These are phyloP conservation scores for Ochotona princeps DNA, from an alignment of 2,113 vertebrate genomes.

Conservation along the genomic window DNA sequence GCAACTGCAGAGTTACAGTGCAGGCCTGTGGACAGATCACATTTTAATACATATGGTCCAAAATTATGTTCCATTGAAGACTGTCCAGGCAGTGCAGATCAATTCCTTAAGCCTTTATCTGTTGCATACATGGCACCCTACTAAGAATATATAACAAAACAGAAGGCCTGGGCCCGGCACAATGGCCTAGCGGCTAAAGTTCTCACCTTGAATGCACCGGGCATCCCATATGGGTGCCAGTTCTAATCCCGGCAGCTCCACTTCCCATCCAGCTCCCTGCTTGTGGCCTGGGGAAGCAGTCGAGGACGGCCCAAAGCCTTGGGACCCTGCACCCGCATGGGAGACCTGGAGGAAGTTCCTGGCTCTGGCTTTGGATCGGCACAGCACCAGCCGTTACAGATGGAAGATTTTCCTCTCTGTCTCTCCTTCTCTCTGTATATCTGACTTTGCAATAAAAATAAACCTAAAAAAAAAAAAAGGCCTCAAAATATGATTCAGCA, in stretches of 20 bases:
- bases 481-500: background rate
- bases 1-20: background rate
- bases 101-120: background rate
- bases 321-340: no score
- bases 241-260: no score
- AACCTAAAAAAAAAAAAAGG: background rate
- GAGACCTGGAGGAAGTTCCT: no score
- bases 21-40: background rate
- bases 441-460: background rate
- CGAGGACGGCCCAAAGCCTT: no score
- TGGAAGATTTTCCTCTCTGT: no score
- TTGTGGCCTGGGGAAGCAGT: no score
- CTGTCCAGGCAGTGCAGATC: background rate
- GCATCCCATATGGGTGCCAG: no score
- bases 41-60: background rate
- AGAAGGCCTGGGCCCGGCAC: background rate
- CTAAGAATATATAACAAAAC: background rate
- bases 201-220: no score
- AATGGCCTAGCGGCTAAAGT: no score
- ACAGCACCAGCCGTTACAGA: no score
- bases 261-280: no score
- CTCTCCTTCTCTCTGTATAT: background rate
- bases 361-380: no score
- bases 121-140: background rate
- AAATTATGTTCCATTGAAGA: background rate